Conservation (phyloP, 2,888 invertebrate genomes). For the Thera obeliscata region DNA sequence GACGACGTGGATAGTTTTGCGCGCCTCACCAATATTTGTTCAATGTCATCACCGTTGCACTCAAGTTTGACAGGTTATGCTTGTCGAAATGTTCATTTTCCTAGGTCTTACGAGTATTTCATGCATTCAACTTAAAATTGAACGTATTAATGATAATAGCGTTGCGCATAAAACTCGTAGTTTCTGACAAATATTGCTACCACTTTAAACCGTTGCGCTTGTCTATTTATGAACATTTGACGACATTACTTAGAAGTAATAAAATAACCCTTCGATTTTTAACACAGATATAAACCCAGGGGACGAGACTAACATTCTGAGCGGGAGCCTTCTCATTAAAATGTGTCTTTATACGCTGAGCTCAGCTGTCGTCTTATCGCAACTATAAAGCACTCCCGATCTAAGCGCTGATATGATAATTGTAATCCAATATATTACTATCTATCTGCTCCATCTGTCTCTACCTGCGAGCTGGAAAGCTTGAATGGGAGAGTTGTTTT, state of each 20-base stretch:
- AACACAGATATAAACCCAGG: slow-evolving; percentile 59
- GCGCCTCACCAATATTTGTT: slow-evolving; percentile 69
- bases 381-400: slow-evolving; percentile 69
- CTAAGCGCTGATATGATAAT: slow-evolving; percentile 73
- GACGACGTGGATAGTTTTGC: slow-evolving; percentile 62
- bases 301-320: slow-evolving; percentile 66
- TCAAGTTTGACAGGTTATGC: slow-evolving; percentile 47
- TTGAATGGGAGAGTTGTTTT: slow-evolving; percentile 31
- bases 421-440: slow-evolving; percentile 72
- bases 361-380: slow-evolving; percentile 75
- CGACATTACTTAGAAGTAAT: slow-evolving; percentile 45
- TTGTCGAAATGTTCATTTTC: slow-evolving; percentile 19
- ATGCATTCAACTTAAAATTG: neutral
- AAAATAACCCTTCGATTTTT: slow-evolving; percentile 63
- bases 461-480: slow-evolving; percentile 48
- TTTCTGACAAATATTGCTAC: slow-evolving; percentile 19
- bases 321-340: slow-evolving; percentile 69
- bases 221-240: slow-evolving; percentile 37
- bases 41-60: slow-evolving; percentile 60
- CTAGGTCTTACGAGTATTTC: neutral
- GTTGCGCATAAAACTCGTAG: slow-evolving; percentile 14
- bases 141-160: neutral
- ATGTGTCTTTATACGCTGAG: slow-evolving; percentile 70
- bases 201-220: slow-evolving; percentile 23
- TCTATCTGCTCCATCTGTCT: slow-evolving; percentile 62